phyloP scores from a whole-genome alignment of 2,888 invertebrate species.

The Melieria crassipennis region DNA sequence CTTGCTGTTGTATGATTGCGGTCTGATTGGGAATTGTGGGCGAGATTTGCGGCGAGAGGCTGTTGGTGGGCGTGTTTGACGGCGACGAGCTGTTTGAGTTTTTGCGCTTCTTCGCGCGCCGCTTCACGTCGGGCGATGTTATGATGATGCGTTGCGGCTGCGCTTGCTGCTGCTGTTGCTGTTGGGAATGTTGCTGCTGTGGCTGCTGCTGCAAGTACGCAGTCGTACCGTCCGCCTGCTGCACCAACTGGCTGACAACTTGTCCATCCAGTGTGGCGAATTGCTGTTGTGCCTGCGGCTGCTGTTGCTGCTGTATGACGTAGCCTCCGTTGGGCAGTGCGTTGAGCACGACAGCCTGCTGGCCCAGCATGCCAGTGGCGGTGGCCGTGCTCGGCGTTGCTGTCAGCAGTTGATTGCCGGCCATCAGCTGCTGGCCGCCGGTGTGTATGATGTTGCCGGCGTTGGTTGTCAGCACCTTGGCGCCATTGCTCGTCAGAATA shows the following conservation, averaged over 20 bases:
- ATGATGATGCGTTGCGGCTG: slow-evolving; percentile 65
- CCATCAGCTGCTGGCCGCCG: slow-evolving; percentile 44
- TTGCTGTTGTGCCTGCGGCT: slow-evolving; percentile 51
- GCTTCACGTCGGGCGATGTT: slow-evolving; percentile 74
- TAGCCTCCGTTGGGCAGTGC: slow-evolving; percentile 81
- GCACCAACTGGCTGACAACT: slow-evolving; percentile 71
- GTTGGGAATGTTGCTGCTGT: slow-evolving; percentile 45
- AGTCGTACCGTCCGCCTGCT: slow-evolving; percentile 59
- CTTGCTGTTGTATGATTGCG: slow-evolving; percentile 43
- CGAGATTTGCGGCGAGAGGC: slow-evolving; percentile 63
- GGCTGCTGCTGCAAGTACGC: slow-evolving; percentile 58
- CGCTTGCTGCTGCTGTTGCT: slow-evolving; percentile 52
- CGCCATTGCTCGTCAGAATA: slow-evolving; percentile 49
- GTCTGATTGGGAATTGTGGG: slow-evolving; percentile 62
- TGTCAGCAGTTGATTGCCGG: slow-evolving; percentile 45
- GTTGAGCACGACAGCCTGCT: slow-evolving; percentile 81
- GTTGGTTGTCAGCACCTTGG: slow-evolving; percentile 50
- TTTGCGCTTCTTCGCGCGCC: slow-evolving; percentile 79
- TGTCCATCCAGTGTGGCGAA: slow-evolving; percentile 78
- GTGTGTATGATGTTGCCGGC: slow-evolving; percentile 52
- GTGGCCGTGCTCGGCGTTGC: slow-evolving; percentile 51
- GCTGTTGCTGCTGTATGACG: slow-evolving; percentile 77
- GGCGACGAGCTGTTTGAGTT: slow-evolving; percentile 62
- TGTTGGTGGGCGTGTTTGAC: slow-evolving; percentile 49
- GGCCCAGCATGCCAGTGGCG: slow-evolving; percentile 67